phyloP scores from a whole-genome alignment of 1,140 invertebrate genomes.

The Thereuonema tuberculata region DNA sequence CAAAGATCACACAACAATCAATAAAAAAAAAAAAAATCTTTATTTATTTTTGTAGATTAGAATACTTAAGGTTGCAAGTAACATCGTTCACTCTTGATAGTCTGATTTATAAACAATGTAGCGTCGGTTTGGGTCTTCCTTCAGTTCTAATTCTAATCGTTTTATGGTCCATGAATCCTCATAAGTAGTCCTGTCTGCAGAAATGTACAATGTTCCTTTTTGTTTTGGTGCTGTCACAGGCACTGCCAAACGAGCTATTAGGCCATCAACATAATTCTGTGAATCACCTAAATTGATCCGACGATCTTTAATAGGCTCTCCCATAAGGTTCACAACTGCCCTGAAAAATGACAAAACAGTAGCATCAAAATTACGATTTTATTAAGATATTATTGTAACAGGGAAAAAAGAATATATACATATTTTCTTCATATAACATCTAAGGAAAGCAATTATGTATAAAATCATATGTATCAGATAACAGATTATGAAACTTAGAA shows the following conservation, averaged over 20 bases:
- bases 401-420: too few relatives aligned
- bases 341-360: not conserved
- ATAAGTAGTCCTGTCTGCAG: not conserved
- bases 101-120: not conserved
- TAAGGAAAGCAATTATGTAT: too few relatives aligned
- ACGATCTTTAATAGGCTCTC: not conserved
- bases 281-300: not conserved
- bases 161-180: not conserved
- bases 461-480: too few relatives aligned
- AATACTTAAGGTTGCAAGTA: too few relatives aligned
- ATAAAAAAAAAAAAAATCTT: too few relatives aligned
- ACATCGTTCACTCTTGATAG: too few relatives aligned
- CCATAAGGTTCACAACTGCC: not conserved
- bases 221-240: not conserved
- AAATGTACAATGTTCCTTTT: not conserved
- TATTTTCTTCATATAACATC: too few relatives aligned
- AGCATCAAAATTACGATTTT: too few relatives aligned
- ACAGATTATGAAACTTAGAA: too few relatives aligned
- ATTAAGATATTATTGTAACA: too few relatives aligned
- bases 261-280: not conserved
- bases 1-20: too few relatives aligned
- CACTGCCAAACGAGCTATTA: not conserved
- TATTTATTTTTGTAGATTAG: too few relatives aligned
- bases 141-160: not conserved
- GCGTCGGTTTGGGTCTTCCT: not conserved